Evolutionary conservation across 2,888 invertebrate species (phyloP), one percentile per base, ranked within the genome.

Genomic region (Himalopsyche japonica): DNA sequence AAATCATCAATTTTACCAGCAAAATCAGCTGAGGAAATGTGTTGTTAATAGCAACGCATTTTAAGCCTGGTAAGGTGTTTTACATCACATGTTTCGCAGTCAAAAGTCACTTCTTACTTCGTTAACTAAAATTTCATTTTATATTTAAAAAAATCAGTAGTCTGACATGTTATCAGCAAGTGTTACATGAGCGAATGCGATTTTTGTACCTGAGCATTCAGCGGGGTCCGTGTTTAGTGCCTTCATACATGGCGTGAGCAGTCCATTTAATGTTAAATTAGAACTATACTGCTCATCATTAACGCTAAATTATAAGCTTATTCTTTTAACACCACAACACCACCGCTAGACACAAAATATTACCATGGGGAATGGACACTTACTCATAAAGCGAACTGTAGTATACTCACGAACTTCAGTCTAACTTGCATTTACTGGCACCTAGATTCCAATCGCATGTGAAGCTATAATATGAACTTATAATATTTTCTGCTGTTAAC

Each of bases 311-410:
- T 76, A 81, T 76, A 81, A 81, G 37, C 49, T 81, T 76, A 76
- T 81, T 81, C 81, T 81, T 76, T 81, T 76, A 81, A 76, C 81
- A 81, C 81, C 81, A 76, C 34, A 30, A n/a, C 30, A 76, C 76
- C n/a, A 27, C 24, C 76, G 30, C 18, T 18, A 76, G 30, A 34
- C 57, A 57, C 57, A 57, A 57, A 57, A 57, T 57, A 57, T 57
- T 20, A 57, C 20, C 57, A 57, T 20, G 20, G 20, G 57, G 57
- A 57, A 57, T 57, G 57, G 20, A 57, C 57, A 57, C 57, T 57
- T 20, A 57, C 57, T 57, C 24, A 57, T 10, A 20, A 20, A 57
- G 20, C 57, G 24, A 57, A 57, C 57, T 20, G 57, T 43, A 43
- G 15, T 43, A 43, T 43, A 7, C 43, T 4, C 12, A 43, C 43